A percentile compares a stretch with the other conserved stretches of the same genome.
phyloP scores from a whole-genome alignment of 2,888 invertebrate species.

The Yponomeuta sedellus region DNA sequence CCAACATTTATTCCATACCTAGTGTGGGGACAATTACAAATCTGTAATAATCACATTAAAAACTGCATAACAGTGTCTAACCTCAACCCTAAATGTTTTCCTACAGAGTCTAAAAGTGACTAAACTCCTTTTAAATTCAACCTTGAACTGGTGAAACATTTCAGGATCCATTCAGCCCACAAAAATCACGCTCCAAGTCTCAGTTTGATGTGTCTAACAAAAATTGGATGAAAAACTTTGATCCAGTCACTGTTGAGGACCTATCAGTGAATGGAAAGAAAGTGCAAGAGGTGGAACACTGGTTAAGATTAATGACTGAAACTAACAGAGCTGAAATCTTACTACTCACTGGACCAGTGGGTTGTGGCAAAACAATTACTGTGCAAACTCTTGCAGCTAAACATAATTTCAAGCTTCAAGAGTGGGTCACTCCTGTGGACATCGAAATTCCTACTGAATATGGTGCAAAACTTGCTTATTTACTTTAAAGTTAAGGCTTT shows the following conservation, averaged over 20 bases:
- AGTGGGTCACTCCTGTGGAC: constrained; percentile 91
- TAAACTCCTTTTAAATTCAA: too few relatives aligned
- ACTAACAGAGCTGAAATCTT: constrained; percentile 71
- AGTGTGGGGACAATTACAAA: too few relatives aligned
- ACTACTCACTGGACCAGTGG: constrained; percentile 88
- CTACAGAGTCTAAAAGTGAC: too few relatives aligned
- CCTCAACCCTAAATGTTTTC: too few relatives aligned
- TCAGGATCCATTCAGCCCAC: neutral
- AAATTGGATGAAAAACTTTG: constrained; percentile 79
- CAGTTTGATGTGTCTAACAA: constrained; percentile 33
- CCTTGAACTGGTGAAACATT: too few relatives aligned
- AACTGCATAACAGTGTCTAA: too few relatives aligned
- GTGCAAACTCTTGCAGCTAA: constrained; percentile 80
- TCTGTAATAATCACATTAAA: too few relatives aligned
- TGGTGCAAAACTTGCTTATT: constrained; percentile 37
- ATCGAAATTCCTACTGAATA: constrained; percentile 75
- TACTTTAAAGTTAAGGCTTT: too few relatives aligned
- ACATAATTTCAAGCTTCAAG: constrained; percentile 77
- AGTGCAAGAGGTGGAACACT: constrained; percentile 81
- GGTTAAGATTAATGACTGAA: constrained; percentile 70
- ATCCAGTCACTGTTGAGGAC: constrained; percentile 76
- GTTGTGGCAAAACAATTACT: constrained; percentile 89
- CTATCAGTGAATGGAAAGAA: constrained; percentile 86
- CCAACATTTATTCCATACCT: too few relatives aligned
- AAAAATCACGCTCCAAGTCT: constrained; percentile 11